Evolutionary conservation across 2,888 invertebrate genomes (phyloP).

Genomic region (Crioceris asparagi): DNA sequence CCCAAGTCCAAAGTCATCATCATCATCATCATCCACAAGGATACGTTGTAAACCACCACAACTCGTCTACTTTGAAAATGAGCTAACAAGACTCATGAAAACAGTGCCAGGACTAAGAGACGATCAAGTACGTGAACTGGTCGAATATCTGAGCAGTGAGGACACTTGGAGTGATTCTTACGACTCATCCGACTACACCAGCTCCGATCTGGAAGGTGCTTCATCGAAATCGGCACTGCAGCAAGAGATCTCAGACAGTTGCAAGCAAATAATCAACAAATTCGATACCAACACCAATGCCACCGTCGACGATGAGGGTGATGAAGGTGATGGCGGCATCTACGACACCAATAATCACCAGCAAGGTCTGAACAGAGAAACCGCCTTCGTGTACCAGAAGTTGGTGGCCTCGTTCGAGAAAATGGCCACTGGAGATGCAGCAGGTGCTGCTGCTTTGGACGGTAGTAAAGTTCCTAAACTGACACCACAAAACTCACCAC

Average conservation of each 20-base stretch:
- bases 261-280: constrained; percentile 78
- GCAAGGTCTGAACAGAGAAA: constrained; percentile 56
- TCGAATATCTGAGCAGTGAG: constrained; percentile 84
- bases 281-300: constrained; percentile 59
- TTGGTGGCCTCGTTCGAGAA: constrained; percentile 75
- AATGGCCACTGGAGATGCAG: constrained; percentile 48
- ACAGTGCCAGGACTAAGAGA: constrained; percentile 85
- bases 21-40: no score
- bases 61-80: constrained; percentile 79
- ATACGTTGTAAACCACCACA: constrained; percentile 70
- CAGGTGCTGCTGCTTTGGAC: no score
- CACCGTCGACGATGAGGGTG: constrained; percentile 48
- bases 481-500: constrained; percentile 57
- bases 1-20: constrained; percentile 49
- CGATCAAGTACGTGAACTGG: constrained; percentile 83
- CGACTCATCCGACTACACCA: constrained; percentile 85
- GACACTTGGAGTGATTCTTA: constrained; percentile 92
- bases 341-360: constrained; percentile 38
- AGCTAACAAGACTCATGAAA: constrained; percentile 83
- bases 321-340: constrained; percentile 42
- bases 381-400: constrained; percentile 79
- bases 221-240: constrained; percentile 60
- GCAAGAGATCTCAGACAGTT: constrained; percentile 79
- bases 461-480: constrained; percentile 19
- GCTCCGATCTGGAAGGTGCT: constrained; percentile 71